Percentiles rank a stretch among this genome's conserved stretches.
Evolutionary conservation across 1,140 invertebrate species (phyloP).

Genomic region (Listronotus oregonensis): DNA sequence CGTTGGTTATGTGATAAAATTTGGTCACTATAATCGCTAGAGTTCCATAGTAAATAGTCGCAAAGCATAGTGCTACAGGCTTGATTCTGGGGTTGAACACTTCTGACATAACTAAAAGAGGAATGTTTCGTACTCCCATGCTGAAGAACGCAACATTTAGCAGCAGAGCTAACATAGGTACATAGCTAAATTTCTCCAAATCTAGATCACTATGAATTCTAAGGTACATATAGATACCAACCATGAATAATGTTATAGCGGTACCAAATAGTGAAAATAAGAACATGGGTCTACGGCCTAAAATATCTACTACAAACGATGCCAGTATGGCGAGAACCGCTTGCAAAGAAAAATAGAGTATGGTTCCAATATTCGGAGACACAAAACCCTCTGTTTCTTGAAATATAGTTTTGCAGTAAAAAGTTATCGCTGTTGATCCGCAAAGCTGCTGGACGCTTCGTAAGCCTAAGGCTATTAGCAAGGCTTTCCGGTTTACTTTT

Average conservation of each 20-base stretch:
- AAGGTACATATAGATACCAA: conserved; percentile 65
- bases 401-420: conserved; percentile 76
- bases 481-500: conserved; percentile 63
- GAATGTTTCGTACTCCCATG: conserved; percentile 71
- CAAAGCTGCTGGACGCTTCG: conserved; percentile 76
- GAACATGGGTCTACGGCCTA: conserved; percentile 72
- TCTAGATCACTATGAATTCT: conserved; percentile 50
- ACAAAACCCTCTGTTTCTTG: conserved; percentile 60
- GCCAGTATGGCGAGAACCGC: conserved; percentile 66
- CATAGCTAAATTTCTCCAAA: conserved; percentile 57
- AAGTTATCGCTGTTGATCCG: conserved; percentile 74
- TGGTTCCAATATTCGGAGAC: conserved; percentile 46
- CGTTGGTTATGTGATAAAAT: conserved; percentile 68
- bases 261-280: conserved; percentile 61
- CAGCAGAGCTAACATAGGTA: conserved; percentile 68
- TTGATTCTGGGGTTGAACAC: conserved; percentile 71
- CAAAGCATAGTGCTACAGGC: conserved; percentile 68
- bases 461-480: conserved; percentile 66
- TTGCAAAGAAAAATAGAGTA: conserved; percentile 70
- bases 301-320: conserved; percentile 70
- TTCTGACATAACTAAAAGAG: conserved; percentile 72
- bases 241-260: conserved; percentile 59
- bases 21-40: conserved; percentile 75
- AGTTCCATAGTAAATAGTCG: conserved; percentile 70
- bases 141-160: conserved; percentile 70